A percentile compares a stretch with the other conserved stretches of the same genome.
These are phyloP conservation scores for Microtus montanus DNA, from an alignment of 2,113 vertebrate genomes.

Conservation along the genomic window DNA sequence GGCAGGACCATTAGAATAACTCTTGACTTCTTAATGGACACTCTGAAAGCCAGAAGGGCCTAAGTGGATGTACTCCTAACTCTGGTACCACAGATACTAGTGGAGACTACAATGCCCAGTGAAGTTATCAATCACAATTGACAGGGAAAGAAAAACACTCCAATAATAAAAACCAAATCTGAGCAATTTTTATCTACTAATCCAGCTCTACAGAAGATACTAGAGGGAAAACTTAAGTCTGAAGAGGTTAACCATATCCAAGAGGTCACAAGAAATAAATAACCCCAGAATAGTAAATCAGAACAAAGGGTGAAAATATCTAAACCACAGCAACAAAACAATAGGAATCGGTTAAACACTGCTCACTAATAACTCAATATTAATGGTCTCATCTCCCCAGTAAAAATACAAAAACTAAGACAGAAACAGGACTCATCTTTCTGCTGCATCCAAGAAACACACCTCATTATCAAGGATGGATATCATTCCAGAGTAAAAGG, in stretches of 20 bases:
- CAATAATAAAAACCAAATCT: neutral
- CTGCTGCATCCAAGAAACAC: neutral
- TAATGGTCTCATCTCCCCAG: no score
- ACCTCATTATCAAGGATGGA: neutral
- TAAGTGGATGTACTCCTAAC: neutral
- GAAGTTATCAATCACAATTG: neutral
- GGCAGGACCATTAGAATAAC: no score
- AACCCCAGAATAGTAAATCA: no score
- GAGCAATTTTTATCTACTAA: neutral
- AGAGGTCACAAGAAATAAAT: neutral
- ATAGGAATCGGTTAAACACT: no score
- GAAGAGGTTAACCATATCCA: neutral
- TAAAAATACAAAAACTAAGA: neutral
- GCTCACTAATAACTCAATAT: no score
- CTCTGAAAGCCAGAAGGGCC: no score
- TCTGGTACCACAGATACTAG: neutral
- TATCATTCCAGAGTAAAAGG: neutral
- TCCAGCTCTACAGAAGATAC: neutral
- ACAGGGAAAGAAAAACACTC: neutral
- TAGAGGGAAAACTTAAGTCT: neutral
- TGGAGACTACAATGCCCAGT: neutral
- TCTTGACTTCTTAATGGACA: no score
- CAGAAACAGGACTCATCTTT: neutral
- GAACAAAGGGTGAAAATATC: no score
- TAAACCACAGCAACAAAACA: no score